phyloP scores from a whole-genome alignment of 2,888 invertebrate genomes.

The Clistopyga incitator region DNA sequence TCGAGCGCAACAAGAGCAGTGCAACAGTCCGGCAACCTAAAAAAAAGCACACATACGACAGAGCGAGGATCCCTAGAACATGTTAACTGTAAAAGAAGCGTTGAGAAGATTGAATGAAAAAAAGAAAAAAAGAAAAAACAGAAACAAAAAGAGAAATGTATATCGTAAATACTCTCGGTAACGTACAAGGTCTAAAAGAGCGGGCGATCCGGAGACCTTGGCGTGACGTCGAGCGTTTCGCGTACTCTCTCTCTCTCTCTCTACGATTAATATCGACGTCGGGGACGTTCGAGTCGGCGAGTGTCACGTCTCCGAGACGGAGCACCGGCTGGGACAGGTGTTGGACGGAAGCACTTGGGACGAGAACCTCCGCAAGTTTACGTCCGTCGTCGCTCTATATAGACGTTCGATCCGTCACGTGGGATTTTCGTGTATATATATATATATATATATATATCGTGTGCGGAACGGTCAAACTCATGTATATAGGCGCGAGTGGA shows the following conservation, averaged over 20 bases:
- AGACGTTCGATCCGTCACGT: slow-evolving; percentile 71
- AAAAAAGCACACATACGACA: not conserved
- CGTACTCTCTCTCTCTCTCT: slow-evolving; percentile 30
- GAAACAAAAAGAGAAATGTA: slow-evolving; percentile 12
- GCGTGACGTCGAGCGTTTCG: slow-evolving; percentile 63
- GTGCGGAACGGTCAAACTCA: slow-evolving; percentile 71
- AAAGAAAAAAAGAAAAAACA: slow-evolving; percentile 9
- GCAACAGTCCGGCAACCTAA: not conserved
- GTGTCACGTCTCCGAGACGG: slow-evolving; percentile 41
- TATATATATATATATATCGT: too few species aligned
- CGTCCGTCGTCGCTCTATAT: slow-evolving; percentile 28
- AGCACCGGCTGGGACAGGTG: slow-evolving; percentile 44
- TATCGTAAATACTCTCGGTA: slow-evolving; percentile 53
- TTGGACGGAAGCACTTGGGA: slow-evolving; percentile 34
- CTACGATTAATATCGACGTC: slow-evolving; percentile 56
- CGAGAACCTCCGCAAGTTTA: slow-evolving; percentile 41
- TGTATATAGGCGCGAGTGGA: slow-evolving; percentile 78
- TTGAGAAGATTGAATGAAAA: slow-evolving; percentile 2
- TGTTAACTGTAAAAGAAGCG: slow-evolving; percentile 7
- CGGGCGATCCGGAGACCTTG: slow-evolving; percentile 64
- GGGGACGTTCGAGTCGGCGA: slow-evolving; percentile 23
- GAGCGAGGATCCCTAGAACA: not conserved
- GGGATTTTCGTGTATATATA: slow-evolving; percentile 64
- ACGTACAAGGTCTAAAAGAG: slow-evolving; percentile 61
- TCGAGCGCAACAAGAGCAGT: too few species aligned